Evolutionary conservation across 92 coral and sea anemone species (phyloP), one percentile per base, ranked within the genome.

Genomic region (Paramuricea clavata): DNA sequence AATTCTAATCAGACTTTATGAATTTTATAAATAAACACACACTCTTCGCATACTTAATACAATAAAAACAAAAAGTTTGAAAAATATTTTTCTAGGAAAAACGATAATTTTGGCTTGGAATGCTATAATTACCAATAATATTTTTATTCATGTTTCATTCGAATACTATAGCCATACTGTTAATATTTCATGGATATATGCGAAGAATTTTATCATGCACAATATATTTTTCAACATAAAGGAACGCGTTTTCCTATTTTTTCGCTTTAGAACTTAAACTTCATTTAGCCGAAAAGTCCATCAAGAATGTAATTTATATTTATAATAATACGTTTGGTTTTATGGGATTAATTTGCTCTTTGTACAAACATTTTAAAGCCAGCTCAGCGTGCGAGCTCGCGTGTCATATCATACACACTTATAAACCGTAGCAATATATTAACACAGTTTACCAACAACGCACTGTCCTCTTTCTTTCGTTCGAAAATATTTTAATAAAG

Each of bases 221-320:
- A 54, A 54, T 54, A 21, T 54, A 54, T 54, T 54, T 47, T 54
- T 54, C 62, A 54, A 9, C 62, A 50, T 54, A 54, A 54, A 54
- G 3, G 17, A 54, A 54, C 26, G 13, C 44, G 44, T 6, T 47
- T 47, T 10, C 17, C 17, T 9, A 6, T 47, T 2, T 21, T 54
- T 54, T 23, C 19, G 23, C 26, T 21, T 9, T 13, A 19, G 19
- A 54, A 54, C 19, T 17, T 36, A 3, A 36, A 36, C 52, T 54
- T 54, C 27, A 54, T 54, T 54, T 54, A 54, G 62, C 6, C 6
- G 4, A 21, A 54, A 54, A 19, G 27, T 54, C 23, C 6, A 54
- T 54, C 62, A 54, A 54, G 6, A 3, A 2, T 54, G 62, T 19
- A 54, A 19, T 54, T 54, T 54, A 21, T 21, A 54, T 54, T 54